Percentiles rank a stretch among this genome's conserved stretches.
phyloP scores from a whole-genome alignment of 2,797 vertebrate species.

The Bryconaethiops microstoma region DNA sequence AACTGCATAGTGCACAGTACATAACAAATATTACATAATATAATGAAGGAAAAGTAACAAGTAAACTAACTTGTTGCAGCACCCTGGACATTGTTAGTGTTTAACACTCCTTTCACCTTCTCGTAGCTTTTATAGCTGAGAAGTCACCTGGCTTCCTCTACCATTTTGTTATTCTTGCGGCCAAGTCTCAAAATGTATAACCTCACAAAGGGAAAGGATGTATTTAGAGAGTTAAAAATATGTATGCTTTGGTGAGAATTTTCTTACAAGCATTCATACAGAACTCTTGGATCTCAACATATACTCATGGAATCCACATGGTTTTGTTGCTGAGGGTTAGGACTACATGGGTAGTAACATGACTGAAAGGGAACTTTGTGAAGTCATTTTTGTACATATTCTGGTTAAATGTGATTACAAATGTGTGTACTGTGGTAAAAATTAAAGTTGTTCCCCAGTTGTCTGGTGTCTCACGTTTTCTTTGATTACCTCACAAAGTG shows the following conservation, averaged over 20 bases:
- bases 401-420: slow-evolving; percentile 51
- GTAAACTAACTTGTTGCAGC: background rate
- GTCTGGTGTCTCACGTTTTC: background rate
- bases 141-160: background rate
- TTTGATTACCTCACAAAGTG: background rate
- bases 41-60: slow-evolving; percentile 14
- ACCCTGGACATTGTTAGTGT: background rate
- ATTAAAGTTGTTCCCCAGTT: slow-evolving; percentile 62
- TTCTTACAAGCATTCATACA: background rate
- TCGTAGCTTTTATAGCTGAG: background rate
- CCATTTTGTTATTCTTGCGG: background rate
- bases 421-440: slow-evolving; percentile 70
- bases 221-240: background rate
- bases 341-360: background rate
- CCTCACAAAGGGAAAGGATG: background rate
- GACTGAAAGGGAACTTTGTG: slow-evolving; percentile 42
- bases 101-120: background rate
- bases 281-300: slow-evolving; percentile 1
- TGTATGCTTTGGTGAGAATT: background rate
- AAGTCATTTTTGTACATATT: slow-evolving; percentile 68
- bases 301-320: slow-evolving; percentile 8
- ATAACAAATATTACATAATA: background rate
- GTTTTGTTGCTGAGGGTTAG: background rate
- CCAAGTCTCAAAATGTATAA: no score
- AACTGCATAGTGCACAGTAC: slow-evolving; percentile 1